phyloP scores from a whole-genome alignment of 2,113 vertebrate species.

The Phaethornis superciliosus region DNA sequence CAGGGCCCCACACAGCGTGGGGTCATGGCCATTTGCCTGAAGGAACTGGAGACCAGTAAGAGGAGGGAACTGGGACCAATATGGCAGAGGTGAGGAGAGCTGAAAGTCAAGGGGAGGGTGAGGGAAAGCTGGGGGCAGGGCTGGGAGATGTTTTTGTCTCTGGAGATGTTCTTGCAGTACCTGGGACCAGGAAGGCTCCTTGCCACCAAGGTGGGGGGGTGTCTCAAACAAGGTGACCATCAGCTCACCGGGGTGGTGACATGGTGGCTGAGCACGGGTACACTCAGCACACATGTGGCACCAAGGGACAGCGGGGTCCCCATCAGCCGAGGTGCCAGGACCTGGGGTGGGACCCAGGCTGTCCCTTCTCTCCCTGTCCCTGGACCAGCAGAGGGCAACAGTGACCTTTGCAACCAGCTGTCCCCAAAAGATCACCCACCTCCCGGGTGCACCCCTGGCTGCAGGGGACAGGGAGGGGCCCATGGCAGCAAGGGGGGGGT shows the following conservation, averaged over 20 bases:
- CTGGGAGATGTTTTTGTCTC: background rate
- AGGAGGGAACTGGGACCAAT: background rate
- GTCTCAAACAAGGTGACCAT: fast-evolving
- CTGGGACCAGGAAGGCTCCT: background rate
- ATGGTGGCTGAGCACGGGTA: background rate
- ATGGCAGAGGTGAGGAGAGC: background rate
- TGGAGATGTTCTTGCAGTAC: background rate
- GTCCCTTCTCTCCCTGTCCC: constrained; percentile 14
- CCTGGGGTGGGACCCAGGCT: background rate
- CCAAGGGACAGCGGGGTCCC: background rate
- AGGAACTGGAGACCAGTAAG: background rate
- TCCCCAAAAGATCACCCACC: constrained; percentile 5
- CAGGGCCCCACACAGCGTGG: too few relatives aligned
- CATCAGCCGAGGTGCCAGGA: background rate
- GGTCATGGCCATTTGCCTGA: fast-evolving
- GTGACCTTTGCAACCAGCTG: constrained; percentile 46
- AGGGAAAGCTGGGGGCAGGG: background rate
- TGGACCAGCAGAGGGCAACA: constrained; percentile 70
- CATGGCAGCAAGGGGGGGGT: fast-evolving
- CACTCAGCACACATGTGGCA: background rate
- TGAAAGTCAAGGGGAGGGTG: background rate
- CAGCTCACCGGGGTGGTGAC: background rate
- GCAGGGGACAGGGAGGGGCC: fast-evolving
- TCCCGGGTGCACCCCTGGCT: fast-evolving
- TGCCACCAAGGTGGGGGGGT: fast-evolving